phyloP scores from a whole-genome alignment of 2,888 invertebrate genomes.

The Mythimna impura region DNA sequence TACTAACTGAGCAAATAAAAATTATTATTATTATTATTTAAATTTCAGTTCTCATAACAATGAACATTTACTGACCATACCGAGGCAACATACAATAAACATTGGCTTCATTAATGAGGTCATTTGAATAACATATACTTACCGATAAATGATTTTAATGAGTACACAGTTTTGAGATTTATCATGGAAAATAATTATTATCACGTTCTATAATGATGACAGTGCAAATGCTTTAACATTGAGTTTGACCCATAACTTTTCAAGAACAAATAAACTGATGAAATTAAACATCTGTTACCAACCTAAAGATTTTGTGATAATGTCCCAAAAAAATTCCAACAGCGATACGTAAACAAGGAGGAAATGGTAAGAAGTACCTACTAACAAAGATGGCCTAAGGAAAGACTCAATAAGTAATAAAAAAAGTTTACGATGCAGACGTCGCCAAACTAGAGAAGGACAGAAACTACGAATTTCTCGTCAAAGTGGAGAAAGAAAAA shows the following conservation, averaged over 20 bases:
- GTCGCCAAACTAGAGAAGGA: conserved; percentile 1
- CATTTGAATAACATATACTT: conserved; percentile 44
- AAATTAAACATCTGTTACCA: background rate
- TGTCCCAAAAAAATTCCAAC: background rate
- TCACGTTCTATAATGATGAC: conserved; percentile 1
- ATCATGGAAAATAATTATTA: conserved; percentile 23
- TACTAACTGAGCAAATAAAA: too few relatives aligned
- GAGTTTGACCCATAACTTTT: background rate
- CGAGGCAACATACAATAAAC: conserved; percentile 15
- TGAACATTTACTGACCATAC: conserved; percentile 26
- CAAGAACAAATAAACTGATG: background rate
- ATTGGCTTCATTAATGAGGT: conserved; percentile 44
- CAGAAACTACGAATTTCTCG: conserved; percentile 20
- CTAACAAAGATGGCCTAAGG: background rate
- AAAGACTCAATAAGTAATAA: conserved; percentile 18
- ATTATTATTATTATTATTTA: too few relatives aligned
- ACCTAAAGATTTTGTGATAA: conserved; percentile 12
- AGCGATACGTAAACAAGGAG: background rate
- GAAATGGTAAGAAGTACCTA: background rate
- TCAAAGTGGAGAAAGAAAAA: conserved; percentile 22
- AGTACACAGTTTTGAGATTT: conserved; percentile 14
- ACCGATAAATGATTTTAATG: conserved; percentile 49
- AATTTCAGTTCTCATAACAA: conserved; percentile 2
- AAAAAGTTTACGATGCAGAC: conserved; percentile 29
- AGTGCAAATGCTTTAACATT: background rate